These are phyloP conservation scores for Mactra quadrangularis DNA, from an alignment of 1,140 invertebrate genomes.

Conservation along the genomic window DNA sequence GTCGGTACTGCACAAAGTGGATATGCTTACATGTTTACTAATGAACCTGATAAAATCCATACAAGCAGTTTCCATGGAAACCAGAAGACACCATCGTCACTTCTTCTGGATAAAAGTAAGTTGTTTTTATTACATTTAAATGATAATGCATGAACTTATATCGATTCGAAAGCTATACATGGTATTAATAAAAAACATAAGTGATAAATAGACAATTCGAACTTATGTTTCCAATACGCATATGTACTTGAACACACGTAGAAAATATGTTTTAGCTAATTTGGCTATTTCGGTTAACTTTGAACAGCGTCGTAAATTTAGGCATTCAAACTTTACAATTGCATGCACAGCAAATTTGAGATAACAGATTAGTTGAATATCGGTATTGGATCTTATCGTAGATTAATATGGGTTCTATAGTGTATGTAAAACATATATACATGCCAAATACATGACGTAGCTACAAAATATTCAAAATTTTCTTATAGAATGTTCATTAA, in stretches of 20 bases:
- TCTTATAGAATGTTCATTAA: too few relatives aligned
- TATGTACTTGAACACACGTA: not conserved
- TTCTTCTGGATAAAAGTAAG: conserved; percentile 26
- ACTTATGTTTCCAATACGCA: not conserved
- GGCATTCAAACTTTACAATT: too few relatives aligned
- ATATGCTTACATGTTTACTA: conserved; percentile 8
- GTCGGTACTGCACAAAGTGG: conserved; percentile 12
- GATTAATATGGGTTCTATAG: too few relatives aligned
- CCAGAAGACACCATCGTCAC: not conserved
- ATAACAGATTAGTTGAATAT: too few relatives aligned
- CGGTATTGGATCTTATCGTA: too few relatives aligned
- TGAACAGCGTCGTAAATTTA: not conserved
- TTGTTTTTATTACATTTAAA: not conserved
- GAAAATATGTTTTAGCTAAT: not conserved
- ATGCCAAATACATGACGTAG: too few relatives aligned
- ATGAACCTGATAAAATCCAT: not conserved
- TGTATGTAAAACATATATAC: too few relatives aligned
- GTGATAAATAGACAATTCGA: not conserved
- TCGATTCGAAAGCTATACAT: not conserved
- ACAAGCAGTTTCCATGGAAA: conserved; percentile 8
- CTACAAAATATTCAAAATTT: too few relatives aligned
- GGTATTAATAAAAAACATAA: not conserved
- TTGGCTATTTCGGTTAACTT: not conserved
- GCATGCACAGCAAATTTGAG: too few relatives aligned
- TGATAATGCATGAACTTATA: not conserved